These are phyloP conservation scores for Adela reaumurella DNA, from an alignment of 2,888 invertebrate genomes.

Conservation along the genomic window DNA sequence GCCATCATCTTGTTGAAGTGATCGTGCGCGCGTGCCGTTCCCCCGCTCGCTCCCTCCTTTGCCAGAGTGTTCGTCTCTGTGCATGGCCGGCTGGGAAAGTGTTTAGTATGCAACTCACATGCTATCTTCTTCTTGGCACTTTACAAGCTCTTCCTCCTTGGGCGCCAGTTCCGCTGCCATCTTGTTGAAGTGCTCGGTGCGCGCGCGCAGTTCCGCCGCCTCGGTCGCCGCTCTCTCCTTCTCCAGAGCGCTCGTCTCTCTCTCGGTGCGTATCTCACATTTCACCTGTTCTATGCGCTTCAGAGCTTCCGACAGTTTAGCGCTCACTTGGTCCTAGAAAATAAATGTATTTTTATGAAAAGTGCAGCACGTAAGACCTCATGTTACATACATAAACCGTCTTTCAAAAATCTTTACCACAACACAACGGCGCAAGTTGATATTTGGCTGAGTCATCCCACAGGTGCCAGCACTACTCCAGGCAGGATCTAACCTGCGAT, in stretches of 20 bases:
- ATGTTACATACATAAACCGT: too few species aligned
- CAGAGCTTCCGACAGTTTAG: slow-evolving; percentile 18
- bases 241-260: slow-evolving; percentile 16
- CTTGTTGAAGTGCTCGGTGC: slow-evolving; percentile 16
- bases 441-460: too few species aligned
- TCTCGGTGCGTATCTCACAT: slow-evolving; percentile 14
- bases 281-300: slow-evolving; percentile 17
- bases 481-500: too few species aligned
- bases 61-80: too few species aligned
- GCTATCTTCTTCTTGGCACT: neutral
- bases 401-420: too few species aligned
- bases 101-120: too few species aligned
- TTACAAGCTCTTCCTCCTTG: neutral
- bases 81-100: too few species aligned
- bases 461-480: too few species aligned
- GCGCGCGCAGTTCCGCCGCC: slow-evolving; percentile 10
- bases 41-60: too few species aligned
- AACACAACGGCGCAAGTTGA: too few species aligned
- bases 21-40: slow-evolving; percentile 14
- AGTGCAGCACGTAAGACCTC: too few species aligned
- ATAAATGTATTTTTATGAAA: neutral
- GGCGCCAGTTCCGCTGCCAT: slow-evolving; percentile 14
- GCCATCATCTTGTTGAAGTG: slow-evolving; percentile 15
- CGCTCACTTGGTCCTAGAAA: slow-evolving; percentile 26
- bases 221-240: slow-evolving; percentile 17